Evolutionary conservation across 2,888 invertebrate species (phyloP).

Genomic region (Plemyria rubiginata): DNA sequence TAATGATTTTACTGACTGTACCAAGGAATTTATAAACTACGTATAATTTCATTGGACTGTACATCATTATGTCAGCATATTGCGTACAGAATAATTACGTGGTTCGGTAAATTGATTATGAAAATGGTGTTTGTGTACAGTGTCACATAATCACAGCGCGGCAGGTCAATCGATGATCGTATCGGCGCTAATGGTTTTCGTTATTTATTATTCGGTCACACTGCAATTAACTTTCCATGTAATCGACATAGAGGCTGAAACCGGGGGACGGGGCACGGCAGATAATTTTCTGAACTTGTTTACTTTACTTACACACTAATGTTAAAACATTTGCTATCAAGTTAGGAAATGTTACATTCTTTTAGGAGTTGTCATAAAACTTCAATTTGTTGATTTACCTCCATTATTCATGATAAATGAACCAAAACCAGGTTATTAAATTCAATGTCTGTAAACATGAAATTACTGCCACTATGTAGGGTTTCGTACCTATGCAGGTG

Average conservation of each 20-base stretch:
- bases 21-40: no score
- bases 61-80: no score
- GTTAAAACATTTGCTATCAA: no score
- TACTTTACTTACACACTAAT: no score
- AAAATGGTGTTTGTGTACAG: constrained; percentile 37
- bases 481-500: no score
- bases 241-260: constrained; percentile 14
- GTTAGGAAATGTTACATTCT: no score
- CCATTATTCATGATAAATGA: constrained; percentile 40
- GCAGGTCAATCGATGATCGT: constrained; percentile 48
- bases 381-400: neutral
- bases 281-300: no score
- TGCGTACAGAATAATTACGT: neutral
- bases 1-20: no score
- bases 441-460: constrained; percentile 24
- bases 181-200: constrained; percentile 64
- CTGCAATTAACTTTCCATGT: constrained; percentile 44
- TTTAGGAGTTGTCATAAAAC: no score
- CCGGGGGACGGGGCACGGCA: neutral
- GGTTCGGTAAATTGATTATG: constrained; percentile 26
- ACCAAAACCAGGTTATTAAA: constrained; percentile 32
- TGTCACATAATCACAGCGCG: constrained; percentile 36
- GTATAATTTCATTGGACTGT: no score
- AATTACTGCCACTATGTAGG: neutral
- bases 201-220: constrained; percentile 68